Conservation (phyloP, 2,888 invertebrate genomes). For the Oligia strigilis region DNA sequence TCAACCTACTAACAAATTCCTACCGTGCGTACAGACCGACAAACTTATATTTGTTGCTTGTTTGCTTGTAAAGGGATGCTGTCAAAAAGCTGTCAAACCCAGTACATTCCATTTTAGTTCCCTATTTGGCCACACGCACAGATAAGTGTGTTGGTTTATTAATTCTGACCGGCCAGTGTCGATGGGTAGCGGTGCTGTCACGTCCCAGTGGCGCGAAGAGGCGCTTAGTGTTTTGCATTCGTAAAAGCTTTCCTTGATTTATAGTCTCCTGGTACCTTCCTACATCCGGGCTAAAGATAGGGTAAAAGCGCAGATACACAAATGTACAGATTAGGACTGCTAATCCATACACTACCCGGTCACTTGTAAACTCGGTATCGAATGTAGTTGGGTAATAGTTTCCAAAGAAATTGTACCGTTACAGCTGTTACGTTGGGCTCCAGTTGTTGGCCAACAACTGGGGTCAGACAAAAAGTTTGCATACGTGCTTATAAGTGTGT, state of each 20-base stretch:
- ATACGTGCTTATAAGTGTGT: neutral
- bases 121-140: constrained; percentile 33
- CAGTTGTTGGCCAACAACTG: neutral
- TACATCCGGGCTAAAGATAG: constrained; percentile 22
- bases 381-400: neutral
- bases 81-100: constrained; percentile 44
- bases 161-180: constrained; percentile 42
- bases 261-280: constrained; percentile 34
- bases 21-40: neutral
- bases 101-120: constrained; percentile 38
- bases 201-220: constrained; percentile 36
- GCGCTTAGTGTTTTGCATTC: constrained; percentile 46
- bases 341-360: too few species aligned
- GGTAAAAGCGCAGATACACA: neutral
- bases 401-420: neutral
- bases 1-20: constrained; percentile 12
- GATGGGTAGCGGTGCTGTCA: constrained; percentile 39
- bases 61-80: constrained; percentile 18
- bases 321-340: too few species aligned
- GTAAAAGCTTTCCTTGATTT: constrained; percentile 46
- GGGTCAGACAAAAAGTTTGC: neutral
- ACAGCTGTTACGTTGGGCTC: neutral
- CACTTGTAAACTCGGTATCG: neutral
- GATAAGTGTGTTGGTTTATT: constrained; percentile 16
- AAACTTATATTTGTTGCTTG: neutral